Evolutionary conservation across 2,888 invertebrate genomes (phyloP).

Genomic region (Rhodophaea formosa): DNA sequence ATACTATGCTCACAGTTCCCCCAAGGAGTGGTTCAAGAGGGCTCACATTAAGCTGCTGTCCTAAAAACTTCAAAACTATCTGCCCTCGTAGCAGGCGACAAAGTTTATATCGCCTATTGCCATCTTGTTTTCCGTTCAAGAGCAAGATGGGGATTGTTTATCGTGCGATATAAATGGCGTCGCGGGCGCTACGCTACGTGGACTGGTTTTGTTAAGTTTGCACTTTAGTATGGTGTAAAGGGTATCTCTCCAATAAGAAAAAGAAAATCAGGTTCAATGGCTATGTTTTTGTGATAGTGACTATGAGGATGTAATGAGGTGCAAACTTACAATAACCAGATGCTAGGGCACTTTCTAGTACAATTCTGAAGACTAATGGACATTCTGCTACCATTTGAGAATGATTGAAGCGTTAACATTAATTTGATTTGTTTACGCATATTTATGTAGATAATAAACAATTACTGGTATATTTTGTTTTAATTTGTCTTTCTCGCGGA

Average conservation of each 20-base stretch:
- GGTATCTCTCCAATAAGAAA: too few species aligned
- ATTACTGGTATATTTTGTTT: background rate
- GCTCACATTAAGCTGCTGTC: conserved; percentile 76
- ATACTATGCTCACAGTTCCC: conserved; percentile 85
- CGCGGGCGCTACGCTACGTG: too few species aligned
- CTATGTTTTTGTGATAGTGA: too few species aligned
- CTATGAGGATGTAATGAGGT: background rate
- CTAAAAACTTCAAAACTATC: conserved; percentile 51
- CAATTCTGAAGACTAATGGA: background rate
- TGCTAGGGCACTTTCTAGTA: background rate
- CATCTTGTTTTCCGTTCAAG: too few species aligned
- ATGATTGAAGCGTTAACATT: background rate
- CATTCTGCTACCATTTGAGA: background rate
- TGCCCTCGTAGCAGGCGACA: too few species aligned
- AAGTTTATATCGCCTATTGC: too few species aligned
- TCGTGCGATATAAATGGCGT: too few species aligned
- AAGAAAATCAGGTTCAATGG: too few species aligned
- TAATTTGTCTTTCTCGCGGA: too few species aligned
- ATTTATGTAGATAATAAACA: conserved; percentile 15
- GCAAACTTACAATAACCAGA: background rate
- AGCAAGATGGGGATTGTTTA: too few species aligned
- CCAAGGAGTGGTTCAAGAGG: conserved; percentile 75
- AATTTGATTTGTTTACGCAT: background rate
- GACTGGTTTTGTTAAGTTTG: background rate
- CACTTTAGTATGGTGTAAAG: background rate